Conservation (phyloP, 2,888 invertebrate genomes). For the Pyrocoelia pectoralis region DNA sequence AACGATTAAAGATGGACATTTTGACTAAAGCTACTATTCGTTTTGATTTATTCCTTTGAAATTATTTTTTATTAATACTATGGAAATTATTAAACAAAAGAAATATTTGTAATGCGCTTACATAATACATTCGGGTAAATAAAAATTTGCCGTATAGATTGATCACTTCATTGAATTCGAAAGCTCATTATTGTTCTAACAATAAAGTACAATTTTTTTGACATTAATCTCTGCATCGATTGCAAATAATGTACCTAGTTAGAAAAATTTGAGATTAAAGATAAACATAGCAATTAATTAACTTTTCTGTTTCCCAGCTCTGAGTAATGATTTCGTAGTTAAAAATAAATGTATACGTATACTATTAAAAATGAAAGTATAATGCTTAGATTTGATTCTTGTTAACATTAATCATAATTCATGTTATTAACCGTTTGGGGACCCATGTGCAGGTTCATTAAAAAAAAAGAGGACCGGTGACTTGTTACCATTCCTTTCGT, state of each 20-base stretch:
- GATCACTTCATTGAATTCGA: not conserved
- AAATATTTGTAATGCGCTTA: not conserved
- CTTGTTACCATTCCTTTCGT: too few relatives aligned
- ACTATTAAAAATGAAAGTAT: slow-evolving; percentile 20
- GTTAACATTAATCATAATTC: not conserved
- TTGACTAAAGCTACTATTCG: slow-evolving; percentile 11
- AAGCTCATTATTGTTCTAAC: not conserved
- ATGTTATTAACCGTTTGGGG: not conserved
- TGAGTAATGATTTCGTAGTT: slow-evolving; percentile 20
- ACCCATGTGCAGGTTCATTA: too few relatives aligned
- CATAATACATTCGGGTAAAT: not conserved
- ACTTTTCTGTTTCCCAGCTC: slow-evolving; percentile 10
- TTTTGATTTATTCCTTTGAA: not conserved
- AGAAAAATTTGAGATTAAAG: slow-evolving; percentile 11
- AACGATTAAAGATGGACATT: slow-evolving; percentile 9
- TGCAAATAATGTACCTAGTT: slow-evolving; percentile 11
- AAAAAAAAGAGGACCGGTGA: too few relatives aligned
- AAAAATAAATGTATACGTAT: slow-evolving; percentile 16
- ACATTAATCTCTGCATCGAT: slow-evolving; percentile 1
- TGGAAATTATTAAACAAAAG: slow-evolving; percentile 1
- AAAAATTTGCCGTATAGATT: not conserved
- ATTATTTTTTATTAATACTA: not conserved
- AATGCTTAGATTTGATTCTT: not conserved
- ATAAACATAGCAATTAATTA: slow-evolving; percentile 14
- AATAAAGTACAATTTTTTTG: not conserved